A percentile compares a stretch with the other conserved stretches of the same genome.
Conservation (phyloP, 2,888 invertebrate species). For the Maniola hyperantus region DNA sequence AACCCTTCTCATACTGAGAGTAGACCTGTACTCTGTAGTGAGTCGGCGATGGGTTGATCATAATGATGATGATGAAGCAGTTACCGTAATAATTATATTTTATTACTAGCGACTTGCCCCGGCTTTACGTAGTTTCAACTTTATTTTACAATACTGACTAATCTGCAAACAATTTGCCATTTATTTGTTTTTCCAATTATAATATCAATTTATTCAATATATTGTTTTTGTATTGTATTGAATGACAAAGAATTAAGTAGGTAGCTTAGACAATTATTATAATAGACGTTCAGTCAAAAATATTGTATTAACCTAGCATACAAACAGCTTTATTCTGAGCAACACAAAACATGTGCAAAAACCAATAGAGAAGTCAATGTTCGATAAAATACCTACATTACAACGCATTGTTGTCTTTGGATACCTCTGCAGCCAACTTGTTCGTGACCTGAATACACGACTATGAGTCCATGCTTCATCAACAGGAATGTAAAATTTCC, state of each 20-base stretch:
- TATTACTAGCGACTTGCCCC: too few species aligned
- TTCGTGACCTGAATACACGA: constrained; percentile 24
- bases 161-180: background rate
- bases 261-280: background rate
- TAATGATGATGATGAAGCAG: too few species aligned
- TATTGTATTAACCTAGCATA: background rate
- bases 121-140: too few species aligned
- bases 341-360: constrained; percentile 17
- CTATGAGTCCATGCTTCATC: background rate
- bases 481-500: background rate
- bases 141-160: too few species aligned
- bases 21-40: too few species aligned
- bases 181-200: background rate
- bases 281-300: background rate
- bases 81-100: too few species aligned
- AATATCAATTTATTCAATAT: background rate
- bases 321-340: constrained; percentile 1
- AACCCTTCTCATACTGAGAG: too few species aligned
- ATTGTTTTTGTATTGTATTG: constrained; percentile 10
- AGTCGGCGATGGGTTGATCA: too few species aligned
- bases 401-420: constrained; percentile 10
- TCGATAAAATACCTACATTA: constrained; percentile 20
- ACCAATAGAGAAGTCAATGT: constrained; percentile 15
- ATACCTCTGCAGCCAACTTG: constrained; percentile 1
- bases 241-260: constrained; percentile 2